These are phyloP conservation scores for Laterallus jamaicensis DNA, from an alignment of 2,113 vertebrate species.

Conservation along the genomic window DNA sequence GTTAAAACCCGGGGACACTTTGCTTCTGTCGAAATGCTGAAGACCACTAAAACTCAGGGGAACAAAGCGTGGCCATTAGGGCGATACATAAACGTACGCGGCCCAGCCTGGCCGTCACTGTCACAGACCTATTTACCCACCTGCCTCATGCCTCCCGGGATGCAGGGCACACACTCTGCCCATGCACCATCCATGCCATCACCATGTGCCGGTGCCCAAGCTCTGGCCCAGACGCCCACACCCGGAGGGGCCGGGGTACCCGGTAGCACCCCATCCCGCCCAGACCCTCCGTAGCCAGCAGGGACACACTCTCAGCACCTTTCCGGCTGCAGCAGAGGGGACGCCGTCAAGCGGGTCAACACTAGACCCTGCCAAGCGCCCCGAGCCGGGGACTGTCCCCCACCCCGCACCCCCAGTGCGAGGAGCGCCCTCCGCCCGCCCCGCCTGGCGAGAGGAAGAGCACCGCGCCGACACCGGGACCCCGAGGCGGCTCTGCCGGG, in stretches of 20 bases:
- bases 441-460: no score
- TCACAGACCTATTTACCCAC: no score
- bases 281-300: fast-evolving
- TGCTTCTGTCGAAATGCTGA: background rate
- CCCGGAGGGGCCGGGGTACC: no score
- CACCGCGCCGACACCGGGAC: no score
- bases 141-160: background rate
- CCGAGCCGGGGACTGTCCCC: background rate
- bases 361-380: background rate
- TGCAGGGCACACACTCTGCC: fast-evolving
- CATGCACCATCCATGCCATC: background rate
- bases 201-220: background rate
- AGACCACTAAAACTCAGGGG: background rate
- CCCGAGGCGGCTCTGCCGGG: background rate
- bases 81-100: fast-evolving
- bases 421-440: no score
- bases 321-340: background rate
- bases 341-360: background rate
- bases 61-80: background rate
- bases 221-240: background rate
- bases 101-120: background rate
- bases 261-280: background rate
- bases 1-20: background rate
- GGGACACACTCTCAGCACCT: background rate
- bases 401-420: no score